A percentile compares a stretch with the other conserved stretches of the same genome.
These are phyloP conservation scores for Rattus rattus DNA, from an alignment of 2,113 vertebrate species.

Conservation along the genomic window DNA sequence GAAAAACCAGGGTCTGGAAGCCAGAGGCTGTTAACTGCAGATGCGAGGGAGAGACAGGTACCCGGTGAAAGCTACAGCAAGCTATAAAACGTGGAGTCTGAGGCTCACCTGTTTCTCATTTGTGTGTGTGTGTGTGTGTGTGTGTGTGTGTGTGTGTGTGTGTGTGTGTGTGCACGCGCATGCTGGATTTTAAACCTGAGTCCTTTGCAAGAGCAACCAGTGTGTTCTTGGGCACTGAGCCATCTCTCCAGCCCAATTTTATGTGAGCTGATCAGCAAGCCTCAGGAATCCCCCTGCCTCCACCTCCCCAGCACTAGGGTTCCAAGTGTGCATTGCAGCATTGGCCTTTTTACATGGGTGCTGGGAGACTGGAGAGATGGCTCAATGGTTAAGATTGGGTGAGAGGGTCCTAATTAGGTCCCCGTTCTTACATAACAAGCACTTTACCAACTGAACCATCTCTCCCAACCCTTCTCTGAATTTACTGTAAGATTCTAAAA, in stretches of 20 bases:
- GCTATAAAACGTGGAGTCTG: background rate
- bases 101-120: background rate
- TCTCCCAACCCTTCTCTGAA: background rate
- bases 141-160: background rate
- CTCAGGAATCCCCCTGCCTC: background rate
- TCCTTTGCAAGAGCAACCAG: background rate
- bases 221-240: background rate
- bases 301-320: background rate
- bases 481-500: background rate
- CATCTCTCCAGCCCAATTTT: background rate
- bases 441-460: background rate
- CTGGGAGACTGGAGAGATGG: background rate
- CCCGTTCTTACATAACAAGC: background rate
- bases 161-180: background rate
- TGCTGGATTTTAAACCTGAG: background rate
- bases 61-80: background rate
- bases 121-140: background rate
- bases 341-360: background rate
- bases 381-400: background rate
- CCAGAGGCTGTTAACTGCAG: background rate
- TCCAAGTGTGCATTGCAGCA: background rate
- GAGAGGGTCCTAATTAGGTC: background rate
- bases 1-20: constrained; percentile 26
- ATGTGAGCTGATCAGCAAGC: background rate
- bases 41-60: background rate